A percentile compares a stretch with the other conserved stretches of the same genome.
Evolutionary conservation across 2,113 vertebrate genomes (phyloP).

Genomic region (Corydoras sp.): DNA sequence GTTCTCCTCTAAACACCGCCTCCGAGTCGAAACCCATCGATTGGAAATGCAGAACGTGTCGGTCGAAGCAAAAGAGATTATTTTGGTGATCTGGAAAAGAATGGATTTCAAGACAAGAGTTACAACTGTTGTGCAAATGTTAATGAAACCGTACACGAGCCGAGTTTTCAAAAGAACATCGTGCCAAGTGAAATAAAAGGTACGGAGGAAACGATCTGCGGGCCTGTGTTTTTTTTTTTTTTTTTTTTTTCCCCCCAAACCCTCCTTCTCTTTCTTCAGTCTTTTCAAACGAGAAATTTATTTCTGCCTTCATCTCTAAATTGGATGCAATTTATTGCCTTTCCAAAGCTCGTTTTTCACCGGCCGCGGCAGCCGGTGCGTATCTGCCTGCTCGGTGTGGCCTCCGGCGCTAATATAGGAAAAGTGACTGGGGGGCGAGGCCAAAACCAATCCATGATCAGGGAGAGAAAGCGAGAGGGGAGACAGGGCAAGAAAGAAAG

Average conservation of each 20-base stretch:
- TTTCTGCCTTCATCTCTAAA: conserved; percentile 80
- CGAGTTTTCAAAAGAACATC: too few species aligned
- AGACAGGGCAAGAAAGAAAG: conserved; percentile 39
- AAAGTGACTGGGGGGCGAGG: conserved; percentile 66
- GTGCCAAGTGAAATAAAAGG: too few species aligned
- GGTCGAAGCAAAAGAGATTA: too few species aligned
- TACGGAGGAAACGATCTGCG: too few species aligned
- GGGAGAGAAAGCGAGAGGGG: conserved; percentile 53
- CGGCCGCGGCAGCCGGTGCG: conserved; percentile 67
- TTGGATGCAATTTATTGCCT: conserved; percentile 80
- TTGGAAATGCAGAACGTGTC: too few species aligned
- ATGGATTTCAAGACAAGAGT: too few species aligned
- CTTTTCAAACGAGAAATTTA: conserved; percentile 76
- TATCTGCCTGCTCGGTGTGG: conserved; percentile 69
- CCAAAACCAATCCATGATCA: conserved; percentile 53
- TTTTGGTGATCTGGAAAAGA: too few species aligned
- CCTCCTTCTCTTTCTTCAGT: conserved; percentile 57
- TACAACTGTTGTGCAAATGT: too few species aligned
- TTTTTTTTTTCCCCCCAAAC: conserved; percentile 12
- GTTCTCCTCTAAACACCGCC: too few species aligned
- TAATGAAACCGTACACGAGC: too few species aligned
- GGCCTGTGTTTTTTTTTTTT: too few species aligned
- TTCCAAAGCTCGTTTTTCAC: conserved; percentile 78
- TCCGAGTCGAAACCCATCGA: too few species aligned
- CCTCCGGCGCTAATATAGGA: conserved; percentile 73